Evolutionary conservation across 2,797 vertebrate species (phyloP).

Genomic region (Phataginus tricuspis): DNA sequence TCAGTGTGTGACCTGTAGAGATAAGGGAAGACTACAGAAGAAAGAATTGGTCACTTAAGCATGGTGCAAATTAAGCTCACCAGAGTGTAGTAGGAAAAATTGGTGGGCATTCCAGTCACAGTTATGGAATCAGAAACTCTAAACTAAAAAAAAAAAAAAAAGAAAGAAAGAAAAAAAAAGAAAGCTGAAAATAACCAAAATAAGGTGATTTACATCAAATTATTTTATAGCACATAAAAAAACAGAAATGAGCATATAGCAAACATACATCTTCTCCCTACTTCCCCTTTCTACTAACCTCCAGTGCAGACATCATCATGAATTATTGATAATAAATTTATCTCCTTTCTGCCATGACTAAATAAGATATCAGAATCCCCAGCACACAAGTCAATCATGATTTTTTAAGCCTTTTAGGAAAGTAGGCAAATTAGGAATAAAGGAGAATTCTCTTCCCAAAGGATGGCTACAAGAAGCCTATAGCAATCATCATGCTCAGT

Average conservation of each 20-base stretch:
- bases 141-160: neutral
- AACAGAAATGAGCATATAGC: neutral
- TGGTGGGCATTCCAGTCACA: neutral
- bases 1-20: neutral
- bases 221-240: neutral
- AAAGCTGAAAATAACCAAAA: neutral
- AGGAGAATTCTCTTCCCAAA: neutral
- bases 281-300: neutral
- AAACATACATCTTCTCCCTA: neutral
- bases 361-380: neutral
- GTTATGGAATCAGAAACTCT: neutral
- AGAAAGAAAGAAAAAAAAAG: neutral
- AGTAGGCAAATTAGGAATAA: neutral
- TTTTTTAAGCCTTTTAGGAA: neutral
- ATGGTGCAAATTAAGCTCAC: neutral
- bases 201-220: neutral
- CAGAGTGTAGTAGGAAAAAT: neutral
- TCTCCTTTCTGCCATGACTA: neutral
- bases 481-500: neutral
- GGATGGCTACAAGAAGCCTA: neutral
- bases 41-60: neutral
- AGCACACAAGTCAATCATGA: neutral
- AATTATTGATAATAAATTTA: neutral
- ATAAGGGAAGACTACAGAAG: neutral
- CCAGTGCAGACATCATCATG: neutral